A percentile compares a stretch with the other conserved stretches of the same genome.
Conservation (phyloP, 2,888 invertebrate species). For the Imbricaverruca yamaguchii region DNA sequence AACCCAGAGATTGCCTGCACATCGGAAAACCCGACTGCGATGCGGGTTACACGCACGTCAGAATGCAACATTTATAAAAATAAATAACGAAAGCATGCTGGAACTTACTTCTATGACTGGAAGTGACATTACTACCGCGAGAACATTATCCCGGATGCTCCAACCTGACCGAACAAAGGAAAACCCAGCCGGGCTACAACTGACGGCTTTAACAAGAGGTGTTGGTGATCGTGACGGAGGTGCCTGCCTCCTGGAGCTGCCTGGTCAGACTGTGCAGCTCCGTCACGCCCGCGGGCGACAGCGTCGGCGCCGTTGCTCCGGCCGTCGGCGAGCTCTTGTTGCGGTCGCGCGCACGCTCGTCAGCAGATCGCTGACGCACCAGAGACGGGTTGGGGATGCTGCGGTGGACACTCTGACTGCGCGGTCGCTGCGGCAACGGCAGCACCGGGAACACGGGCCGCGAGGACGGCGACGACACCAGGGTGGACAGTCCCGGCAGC, state of each 20-base stretch:
- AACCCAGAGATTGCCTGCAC: too few species aligned
- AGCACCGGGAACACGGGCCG: constrained; percentile 7
- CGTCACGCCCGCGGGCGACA: neutral
- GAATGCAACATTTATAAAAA: too few species aligned
- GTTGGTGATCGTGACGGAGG: constrained; percentile 11
- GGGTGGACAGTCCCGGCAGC: neutral
- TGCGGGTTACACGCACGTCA: too few species aligned
- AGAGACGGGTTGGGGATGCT: constrained; percentile 22
- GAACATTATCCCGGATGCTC: too few species aligned
- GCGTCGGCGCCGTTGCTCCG: neutral
- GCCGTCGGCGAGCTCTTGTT: constrained; percentile 14
- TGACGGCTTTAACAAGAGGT: neutral
- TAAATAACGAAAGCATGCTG: too few species aligned
- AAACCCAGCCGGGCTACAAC: too few species aligned
- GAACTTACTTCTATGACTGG: too few species aligned
- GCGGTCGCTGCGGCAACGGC: constrained; percentile 13
- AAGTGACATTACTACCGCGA: too few species aligned
- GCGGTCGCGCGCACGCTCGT: neutral
- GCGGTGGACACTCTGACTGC: constrained; percentile 12
- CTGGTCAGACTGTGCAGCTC: constrained; percentile 4
- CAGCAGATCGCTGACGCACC: neutral
- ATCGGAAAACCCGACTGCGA: too few species aligned
- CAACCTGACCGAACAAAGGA: too few species aligned
- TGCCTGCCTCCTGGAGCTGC: constrained; percentile 9
- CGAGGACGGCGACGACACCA: neutral